phyloP scores from a whole-genome alignment of 2,113 vertebrate species.

The Myiozetetes cayanensis region DNA sequence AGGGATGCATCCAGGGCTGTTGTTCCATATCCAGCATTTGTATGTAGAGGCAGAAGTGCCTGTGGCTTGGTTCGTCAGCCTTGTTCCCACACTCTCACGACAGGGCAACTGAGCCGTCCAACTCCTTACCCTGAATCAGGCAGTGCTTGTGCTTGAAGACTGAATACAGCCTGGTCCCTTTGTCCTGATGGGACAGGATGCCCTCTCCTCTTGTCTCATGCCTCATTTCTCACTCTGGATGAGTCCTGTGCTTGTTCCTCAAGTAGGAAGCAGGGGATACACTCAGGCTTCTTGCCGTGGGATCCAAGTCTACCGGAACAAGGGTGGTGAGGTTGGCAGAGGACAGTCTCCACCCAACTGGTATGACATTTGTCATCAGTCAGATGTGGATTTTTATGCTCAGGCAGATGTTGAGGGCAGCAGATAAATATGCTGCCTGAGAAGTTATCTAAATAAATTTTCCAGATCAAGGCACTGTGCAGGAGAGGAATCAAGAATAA shows the following conservation, averaged over 20 bases:
- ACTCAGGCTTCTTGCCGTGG: not conserved
- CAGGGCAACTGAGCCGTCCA: not conserved
- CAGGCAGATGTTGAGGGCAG: not conserved
- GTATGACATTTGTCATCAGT: not conserved
- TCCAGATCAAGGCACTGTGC: not conserved
- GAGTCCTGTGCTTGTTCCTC: not conserved
- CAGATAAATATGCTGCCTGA: not conserved
- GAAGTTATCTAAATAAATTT: conserved; percentile 28
- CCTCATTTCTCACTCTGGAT: not conserved
- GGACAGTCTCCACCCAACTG: not conserved
- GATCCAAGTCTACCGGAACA: not conserved
- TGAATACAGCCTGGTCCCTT: not conserved
- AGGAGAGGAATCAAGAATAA: not conserved
- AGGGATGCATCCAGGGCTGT: rapidly evolving
- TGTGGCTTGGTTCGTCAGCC: rapidly evolving
- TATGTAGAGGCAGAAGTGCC: not conserved
- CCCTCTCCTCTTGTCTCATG: not conserved
- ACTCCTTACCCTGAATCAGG: not conserved
- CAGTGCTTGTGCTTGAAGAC: not conserved
- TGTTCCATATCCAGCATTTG: not conserved
- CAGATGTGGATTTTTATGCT: not conserved
- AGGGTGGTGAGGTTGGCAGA: not conserved
- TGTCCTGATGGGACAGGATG: not conserved
- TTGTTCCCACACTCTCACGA: not conserved
- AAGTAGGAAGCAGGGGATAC: not conserved